Evolutionary conservation across 2,113 vertebrate species (phyloP).

Genomic region (Apteryx owenii): DNA sequence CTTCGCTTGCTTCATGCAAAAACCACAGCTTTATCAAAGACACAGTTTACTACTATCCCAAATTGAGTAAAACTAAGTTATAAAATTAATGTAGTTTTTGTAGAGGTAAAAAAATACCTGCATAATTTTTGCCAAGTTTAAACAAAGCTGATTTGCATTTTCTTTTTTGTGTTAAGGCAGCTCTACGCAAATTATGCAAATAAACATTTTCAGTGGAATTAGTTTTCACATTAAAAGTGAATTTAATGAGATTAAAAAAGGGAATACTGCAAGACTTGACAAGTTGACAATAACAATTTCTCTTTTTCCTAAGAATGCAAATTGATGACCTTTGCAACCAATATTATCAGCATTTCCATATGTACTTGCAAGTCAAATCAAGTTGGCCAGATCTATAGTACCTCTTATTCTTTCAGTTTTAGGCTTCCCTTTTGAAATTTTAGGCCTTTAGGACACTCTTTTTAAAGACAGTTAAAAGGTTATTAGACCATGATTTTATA

Average conservation of each 20-base stretch:
- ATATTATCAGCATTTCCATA: slow-evolving; percentile 47
- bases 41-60: slow-evolving; percentile 69
- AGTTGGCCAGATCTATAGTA: not conserved
- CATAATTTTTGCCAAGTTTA: slow-evolving; percentile 56
- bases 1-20: slow-evolving; percentile 78
- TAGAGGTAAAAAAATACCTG: slow-evolving; percentile 11
- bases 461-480: slow-evolving; percentile 13
- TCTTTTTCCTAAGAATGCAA: slow-evolving; percentile 29
- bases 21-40: slow-evolving; percentile 78
- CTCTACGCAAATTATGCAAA: slow-evolving; percentile 78
- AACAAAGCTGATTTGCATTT: slow-evolving; percentile 72
- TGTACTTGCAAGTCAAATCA: slow-evolving; percentile 66
- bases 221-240: slow-evolving; percentile 70
- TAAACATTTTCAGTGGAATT: slow-evolving; percentile 34
- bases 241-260: slow-evolving; percentile 14
- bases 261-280: slow-evolving; percentile 16
- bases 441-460: not conserved
- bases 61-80: slow-evolving; percentile 55
- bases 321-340: slow-evolving; percentile 29
- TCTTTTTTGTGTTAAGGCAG: slow-evolving; percentile 49
- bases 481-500: not conserved
- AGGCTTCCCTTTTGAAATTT: slow-evolving; percentile 20
- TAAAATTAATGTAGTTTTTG: not conserved
- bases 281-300: slow-evolving; percentile 19
- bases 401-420: not conserved